Evolutionary conservation across 1,140 invertebrate genomes (phyloP).

Genomic region (Mercenaria mercenaria): DNA sequence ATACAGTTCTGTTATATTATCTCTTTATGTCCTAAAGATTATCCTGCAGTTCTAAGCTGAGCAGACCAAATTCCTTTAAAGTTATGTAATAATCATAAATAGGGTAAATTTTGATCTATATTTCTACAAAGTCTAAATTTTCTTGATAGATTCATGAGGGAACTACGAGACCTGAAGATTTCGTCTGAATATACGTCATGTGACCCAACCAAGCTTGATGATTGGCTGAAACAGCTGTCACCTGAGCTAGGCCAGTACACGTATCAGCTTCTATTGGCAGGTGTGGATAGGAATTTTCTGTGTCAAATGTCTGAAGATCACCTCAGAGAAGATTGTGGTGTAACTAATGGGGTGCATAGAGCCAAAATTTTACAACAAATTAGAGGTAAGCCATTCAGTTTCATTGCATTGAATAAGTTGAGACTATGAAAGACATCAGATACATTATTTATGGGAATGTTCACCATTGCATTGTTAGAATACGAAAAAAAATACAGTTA

Average conservation of each 20-base stretch:
- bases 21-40: no score
- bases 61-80: no score
- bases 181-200: conserved; percentile 98
- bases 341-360: conserved; percentile 97
- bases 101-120: no score
- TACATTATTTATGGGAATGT: no score
- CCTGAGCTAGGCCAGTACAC: conserved; percentile 98
- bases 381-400: conserved; percentile 92
- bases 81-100: no score
- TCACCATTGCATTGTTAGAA: no score
- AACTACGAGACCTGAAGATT: conserved; percentile 97
- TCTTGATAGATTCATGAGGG: conserved; percentile 93
- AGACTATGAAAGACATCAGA: no score
- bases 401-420: no score
- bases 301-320: conserved; percentile 94
- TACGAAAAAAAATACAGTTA: no score
- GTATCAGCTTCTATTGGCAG: conserved; percentile 97
- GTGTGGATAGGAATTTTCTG: conserved; percentile 93
- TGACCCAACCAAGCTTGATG: conserved; percentile 96
- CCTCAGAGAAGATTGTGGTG: conserved; percentile 94
- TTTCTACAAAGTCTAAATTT: no score
- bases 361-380: conserved; percentile 95
- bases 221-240: conserved; percentile 94
- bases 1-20: no score
- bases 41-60: no score